Percentiles rank a stretch among this genome's conserved stretches.
Conservation (phyloP, 2,797 vertebrate genomes). For the Petrocephalus sullivani region DNA sequence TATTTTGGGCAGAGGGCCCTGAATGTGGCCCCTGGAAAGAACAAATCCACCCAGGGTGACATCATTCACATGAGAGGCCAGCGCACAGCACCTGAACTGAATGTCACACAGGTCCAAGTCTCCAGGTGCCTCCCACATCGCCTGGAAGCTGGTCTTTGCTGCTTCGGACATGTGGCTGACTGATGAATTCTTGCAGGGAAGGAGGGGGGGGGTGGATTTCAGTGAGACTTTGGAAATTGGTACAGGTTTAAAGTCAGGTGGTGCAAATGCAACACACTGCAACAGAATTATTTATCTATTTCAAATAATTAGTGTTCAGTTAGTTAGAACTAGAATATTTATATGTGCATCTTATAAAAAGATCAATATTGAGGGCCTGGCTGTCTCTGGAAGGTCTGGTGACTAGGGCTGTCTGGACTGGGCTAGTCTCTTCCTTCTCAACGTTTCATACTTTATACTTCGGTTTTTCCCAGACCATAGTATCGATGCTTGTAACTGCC, state of each 20-base stretch:
- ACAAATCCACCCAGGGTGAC: background rate
- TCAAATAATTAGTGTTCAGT: too few species aligned
- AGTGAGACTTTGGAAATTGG: background rate
- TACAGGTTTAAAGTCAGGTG: background rate
- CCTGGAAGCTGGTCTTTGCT: constrained; percentile 16
- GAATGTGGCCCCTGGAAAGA: background rate
- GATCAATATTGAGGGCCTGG: background rate
- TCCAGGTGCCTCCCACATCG: constrained; percentile 27
- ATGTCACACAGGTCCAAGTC: constrained; percentile 11
- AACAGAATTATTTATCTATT: too few species aligned
- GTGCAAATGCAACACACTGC: too few species aligned
- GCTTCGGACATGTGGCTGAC: constrained; percentile 30
- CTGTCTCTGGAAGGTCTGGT: background rate
- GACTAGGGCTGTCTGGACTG: background rate
- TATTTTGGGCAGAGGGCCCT: background rate
- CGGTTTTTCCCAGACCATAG: background rate
- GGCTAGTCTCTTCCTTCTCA: background rate
- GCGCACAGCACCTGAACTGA: constrained; percentile 14
- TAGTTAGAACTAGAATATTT: background rate
- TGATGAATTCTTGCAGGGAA: constrained; percentile 19
- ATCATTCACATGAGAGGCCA: background rate
- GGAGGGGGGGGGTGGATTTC: background rate
- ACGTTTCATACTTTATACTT: background rate
- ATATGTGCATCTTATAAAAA: background rate
- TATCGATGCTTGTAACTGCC: background rate